A percentile compares a stretch with the other conserved stretches of the same genome.
These are phyloP conservation scores for Drosophila setifemur DNA, from an alignment of 1,140 invertebrate species.

Conservation along the genomic window DNA sequence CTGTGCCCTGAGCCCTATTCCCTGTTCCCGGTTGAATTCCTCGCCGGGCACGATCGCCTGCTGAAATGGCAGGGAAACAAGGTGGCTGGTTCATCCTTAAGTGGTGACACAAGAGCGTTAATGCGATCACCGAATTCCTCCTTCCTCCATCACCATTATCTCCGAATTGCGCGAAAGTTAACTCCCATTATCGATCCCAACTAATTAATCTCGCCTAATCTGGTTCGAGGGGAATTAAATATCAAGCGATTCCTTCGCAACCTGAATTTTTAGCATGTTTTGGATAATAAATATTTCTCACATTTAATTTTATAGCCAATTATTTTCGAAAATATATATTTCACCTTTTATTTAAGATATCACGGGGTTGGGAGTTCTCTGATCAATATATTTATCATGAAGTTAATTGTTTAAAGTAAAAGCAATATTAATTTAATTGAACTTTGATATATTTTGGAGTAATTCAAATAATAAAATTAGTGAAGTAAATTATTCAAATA, in stretches of 20 bases:
- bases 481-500: too few relatives aligned
- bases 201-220: constrained; percentile 29
- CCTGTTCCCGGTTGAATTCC: constrained; percentile 1
- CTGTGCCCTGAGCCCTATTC: too few relatives aligned
- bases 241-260: background rate
- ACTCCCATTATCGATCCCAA: constrained; percentile 31
- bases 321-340: too few relatives aligned
- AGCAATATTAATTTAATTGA: too few relatives aligned
- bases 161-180: constrained; percentile 20
- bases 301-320: too few relatives aligned
- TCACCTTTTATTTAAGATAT: too few relatives aligned
- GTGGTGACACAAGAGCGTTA: constrained; percentile 34
- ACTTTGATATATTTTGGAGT: too few relatives aligned
- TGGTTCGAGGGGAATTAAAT: background rate
- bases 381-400: too few relatives aligned
- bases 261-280: background rate
- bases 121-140: constrained; percentile 33
- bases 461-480: too few relatives aligned
- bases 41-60: constrained; percentile 18
- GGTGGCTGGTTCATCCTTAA: constrained; percentile 8
- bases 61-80: background rate
- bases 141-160: constrained; percentile 31
- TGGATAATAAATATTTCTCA: too few relatives aligned
- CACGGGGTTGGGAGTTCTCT: too few relatives aligned
- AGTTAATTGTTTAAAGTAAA: too few relatives aligned